Evolutionary conservation across 2,888 invertebrate species (phyloP), one percentile per base, ranked within the genome.

Genomic region (Polydesmus complanatus): DNA sequence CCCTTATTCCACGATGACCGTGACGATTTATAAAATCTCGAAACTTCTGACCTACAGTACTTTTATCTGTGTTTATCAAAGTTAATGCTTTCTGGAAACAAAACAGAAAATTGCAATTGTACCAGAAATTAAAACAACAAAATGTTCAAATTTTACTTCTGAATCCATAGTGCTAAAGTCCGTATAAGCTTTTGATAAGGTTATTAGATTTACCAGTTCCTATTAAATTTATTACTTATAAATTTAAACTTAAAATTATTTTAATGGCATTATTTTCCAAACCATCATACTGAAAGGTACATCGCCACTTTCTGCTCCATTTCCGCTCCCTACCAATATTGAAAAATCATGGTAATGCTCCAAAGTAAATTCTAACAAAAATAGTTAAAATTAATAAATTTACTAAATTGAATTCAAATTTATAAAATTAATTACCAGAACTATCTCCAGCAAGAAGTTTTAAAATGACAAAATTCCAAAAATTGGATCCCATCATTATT

Each of bases 1-100:
- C 78, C 66, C 74, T 69, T 27, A 77, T 68, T 66, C 76, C 73
- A 51, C 89, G 78, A 71, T 87, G 85, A 0, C 88, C 88, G 68
- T 88, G 85, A 57, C 78, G 75, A 19, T 79, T 71, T 60, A 89
- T 72, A 69, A 90, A 87, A 2, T 73, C 68, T 0, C 74, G 69
- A 25, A 84, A 78, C 56, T 79, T 73, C 1, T 73, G 66, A 53
- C 77, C 73, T 2, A 79, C 72, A 11, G 71, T 73, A 0, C 78
- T 77, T 56, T 78, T 74, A 65, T 82, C 78, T 0, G 69, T 67
- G 66, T 77, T 70, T 14, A 87, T 70, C 84, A 84, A 86, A n/a
- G 72, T 63, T 57, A 79, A 67, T 0, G 79, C 82, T 0, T 77
- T 70, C 52, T 58, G 19, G n/a, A 52, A 26, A 50, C 21, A 3